Conservation (phyloP, 2,888 invertebrate species). For the Dendrolimus pini region DNA sequence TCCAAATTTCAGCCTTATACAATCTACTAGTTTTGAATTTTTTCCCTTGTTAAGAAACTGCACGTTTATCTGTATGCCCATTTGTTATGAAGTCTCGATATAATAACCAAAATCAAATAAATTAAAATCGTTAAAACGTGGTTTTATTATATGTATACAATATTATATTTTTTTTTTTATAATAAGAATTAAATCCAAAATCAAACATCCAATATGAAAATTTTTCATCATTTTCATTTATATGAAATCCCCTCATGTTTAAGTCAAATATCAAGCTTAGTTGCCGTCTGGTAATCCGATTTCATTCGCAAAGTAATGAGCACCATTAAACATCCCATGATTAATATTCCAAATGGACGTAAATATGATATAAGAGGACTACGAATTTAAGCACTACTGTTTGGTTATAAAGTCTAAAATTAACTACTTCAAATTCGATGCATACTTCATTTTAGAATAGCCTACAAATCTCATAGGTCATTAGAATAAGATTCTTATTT, state of each 20-base stretch:
- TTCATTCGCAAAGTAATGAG: conserved; percentile 65
- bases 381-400: not conserved
- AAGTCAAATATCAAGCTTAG: conserved; percentile 52
- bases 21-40: too few species aligned
- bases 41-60: too few species aligned
- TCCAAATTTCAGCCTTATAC: too few species aligned
- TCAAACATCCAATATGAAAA: too few species aligned
- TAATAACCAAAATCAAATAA: too few species aligned
- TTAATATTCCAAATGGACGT: conserved; percentile 7
- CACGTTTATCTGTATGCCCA: too few species aligned
- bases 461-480: not conserved
- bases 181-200: too few species aligned
- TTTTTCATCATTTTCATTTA: too few species aligned
- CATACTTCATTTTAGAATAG: not conserved
- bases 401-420: conserved; percentile 1
- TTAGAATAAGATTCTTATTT: not conserved
- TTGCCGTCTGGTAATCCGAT: conserved; percentile 57
- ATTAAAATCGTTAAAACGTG: too few species aligned
- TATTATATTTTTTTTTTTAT: too few species aligned
- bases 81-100: too few species aligned
- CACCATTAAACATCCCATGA: conserved; percentile 46
- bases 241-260: conserved; percentile 28
- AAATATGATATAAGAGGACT: not conserved
- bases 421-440: not conserved
- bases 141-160: too few species aligned